Conservation (phyloP, 2,888 invertebrate species). For the Euzophera pinguis region DNA sequence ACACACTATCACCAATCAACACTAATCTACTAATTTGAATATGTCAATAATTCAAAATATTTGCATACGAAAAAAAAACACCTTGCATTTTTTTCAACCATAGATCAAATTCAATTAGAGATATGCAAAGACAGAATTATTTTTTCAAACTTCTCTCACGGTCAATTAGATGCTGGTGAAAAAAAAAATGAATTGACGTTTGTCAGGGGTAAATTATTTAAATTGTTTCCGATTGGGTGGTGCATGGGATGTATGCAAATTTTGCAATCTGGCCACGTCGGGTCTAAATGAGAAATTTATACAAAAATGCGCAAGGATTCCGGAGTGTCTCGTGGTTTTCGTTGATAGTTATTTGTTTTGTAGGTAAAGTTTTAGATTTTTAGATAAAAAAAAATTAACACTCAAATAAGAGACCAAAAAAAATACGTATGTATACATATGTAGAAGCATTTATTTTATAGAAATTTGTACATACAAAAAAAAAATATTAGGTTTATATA, state of each 20-base stretch:
- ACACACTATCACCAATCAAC: slow-evolving; percentile 48
- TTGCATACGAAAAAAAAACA: slow-evolving; percentile 37
- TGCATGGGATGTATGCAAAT: slow-evolving; percentile 61
- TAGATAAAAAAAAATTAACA: too few species aligned
- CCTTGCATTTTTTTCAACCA: slow-evolving; percentile 25
- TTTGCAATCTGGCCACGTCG: slow-evolving; percentile 60
- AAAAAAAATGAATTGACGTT: slow-evolving; percentile 55
- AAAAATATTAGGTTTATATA: too few species aligned
- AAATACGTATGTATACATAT: too few species aligned
- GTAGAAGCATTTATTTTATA: too few species aligned
- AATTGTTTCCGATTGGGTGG: slow-evolving; percentile 47
- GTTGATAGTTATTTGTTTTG: slow-evolving; percentile 16
- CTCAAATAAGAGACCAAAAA: too few species aligned
- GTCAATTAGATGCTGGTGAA: slow-evolving; percentile 58
- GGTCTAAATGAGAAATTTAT: slow-evolving; percentile 70
- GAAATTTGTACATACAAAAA: not conserved
- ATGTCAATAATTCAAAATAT: slow-evolving; percentile 43
- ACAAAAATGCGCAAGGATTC: slow-evolving; percentile 51
- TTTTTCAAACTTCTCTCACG: slow-evolving; percentile 42
- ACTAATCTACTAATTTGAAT: slow-evolving; percentile 47
- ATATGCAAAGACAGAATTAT: slow-evolving; percentile 33
- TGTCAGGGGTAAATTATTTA: slow-evolving; percentile 69
- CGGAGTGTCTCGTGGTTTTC: slow-evolving; percentile 33
- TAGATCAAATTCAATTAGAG: slow-evolving; percentile 25
- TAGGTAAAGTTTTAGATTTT: not conserved